These are phyloP conservation scores for Atractosteus spatula DNA, from an alignment of 2,113 vertebrate species.

Conservation along the genomic window DNA sequence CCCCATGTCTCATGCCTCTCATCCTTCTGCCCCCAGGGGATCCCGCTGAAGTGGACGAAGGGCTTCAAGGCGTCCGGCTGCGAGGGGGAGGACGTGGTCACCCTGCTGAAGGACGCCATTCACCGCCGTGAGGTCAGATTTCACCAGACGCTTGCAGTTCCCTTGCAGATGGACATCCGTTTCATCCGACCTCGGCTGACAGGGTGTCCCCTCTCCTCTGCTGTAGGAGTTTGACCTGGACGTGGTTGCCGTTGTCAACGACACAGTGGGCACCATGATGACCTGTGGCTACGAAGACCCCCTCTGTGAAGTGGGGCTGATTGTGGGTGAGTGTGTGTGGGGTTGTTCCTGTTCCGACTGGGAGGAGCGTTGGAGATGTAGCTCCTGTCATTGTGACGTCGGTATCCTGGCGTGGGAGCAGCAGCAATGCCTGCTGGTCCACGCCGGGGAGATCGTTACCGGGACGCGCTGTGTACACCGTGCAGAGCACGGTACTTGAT, in stretches of 20 bases:
- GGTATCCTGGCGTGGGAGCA: neutral
- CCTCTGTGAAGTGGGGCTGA: constrained; percentile 89
- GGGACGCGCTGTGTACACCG: too few relatives aligned
- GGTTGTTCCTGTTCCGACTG: neutral
- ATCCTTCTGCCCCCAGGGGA: constrained; percentile 64
- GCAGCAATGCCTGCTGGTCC: neutral
- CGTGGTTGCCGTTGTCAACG: constrained; percentile 91
- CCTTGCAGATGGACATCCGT: neutral
- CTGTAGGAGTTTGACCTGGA: constrained; percentile 89
- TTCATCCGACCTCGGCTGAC: neutral
- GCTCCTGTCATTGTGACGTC: neutral
- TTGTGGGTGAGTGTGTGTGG: constrained; percentile 75
- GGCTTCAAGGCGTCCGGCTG: constrained; percentile 90
- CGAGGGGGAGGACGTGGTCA: constrained; percentile 85
- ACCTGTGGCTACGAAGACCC: constrained; percentile 91
- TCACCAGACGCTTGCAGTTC: neutral
- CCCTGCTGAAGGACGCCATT: constrained; percentile 86
- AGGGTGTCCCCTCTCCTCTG: neutral
- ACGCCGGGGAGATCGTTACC: too few relatives aligned
- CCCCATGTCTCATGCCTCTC: neutral
- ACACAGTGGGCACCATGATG: constrained; percentile 98
- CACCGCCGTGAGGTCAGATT: constrained; percentile 73
- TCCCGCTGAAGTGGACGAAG: constrained; percentile 94
- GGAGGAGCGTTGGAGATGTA: too few relatives aligned
- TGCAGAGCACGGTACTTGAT: too few relatives aligned